Percentiles rank a stretch among this genome's conserved stretches.
These are phyloP conservation scores for Eulemur rufifrons DNA, from an alignment of 2,113 vertebrate genomes.

Conservation along the genomic window DNA sequence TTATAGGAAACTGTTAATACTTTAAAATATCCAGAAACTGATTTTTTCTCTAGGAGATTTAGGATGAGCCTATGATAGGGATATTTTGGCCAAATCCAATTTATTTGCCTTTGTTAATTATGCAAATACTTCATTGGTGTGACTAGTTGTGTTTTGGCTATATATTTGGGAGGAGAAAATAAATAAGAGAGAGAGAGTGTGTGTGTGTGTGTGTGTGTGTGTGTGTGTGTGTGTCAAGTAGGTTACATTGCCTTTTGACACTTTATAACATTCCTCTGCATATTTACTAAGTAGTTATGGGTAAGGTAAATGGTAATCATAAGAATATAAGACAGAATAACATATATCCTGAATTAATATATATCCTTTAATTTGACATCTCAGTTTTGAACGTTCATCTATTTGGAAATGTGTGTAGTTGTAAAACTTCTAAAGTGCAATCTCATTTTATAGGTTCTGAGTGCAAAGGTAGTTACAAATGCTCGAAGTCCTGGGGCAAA, in stretches of 20 bases:
- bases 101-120: not conserved
- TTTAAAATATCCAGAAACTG: not conserved
- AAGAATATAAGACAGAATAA: not conserved
- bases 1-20: not conserved
- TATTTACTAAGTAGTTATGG: not conserved
- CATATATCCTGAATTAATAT: not conserved
- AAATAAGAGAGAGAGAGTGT: not conserved
- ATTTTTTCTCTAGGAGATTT: not conserved
- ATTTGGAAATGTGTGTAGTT: not conserved
- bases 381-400: not conserved
- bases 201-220: not conserved
- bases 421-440: conserved; percentile 20
- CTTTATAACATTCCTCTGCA: conserved; percentile 17
- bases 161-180: not conserved
- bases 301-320: not conserved
- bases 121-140: not conserved
- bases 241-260: not conserved
- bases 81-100: not conserved
- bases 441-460: conserved; percentile 89
- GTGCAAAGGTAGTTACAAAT: conserved; percentile 98
- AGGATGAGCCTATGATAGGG: not conserved
- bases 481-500: conserved; percentile 97
- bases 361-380: not conserved
- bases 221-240: not conserved
- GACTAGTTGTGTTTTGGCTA: not conserved